A percentile compares a stretch with the other conserved stretches of the same genome.
These are phyloP conservation scores for Sebastes melanostomus DNA, from an alignment of 2,797 vertebrate species.

Conservation along the genomic window DNA sequence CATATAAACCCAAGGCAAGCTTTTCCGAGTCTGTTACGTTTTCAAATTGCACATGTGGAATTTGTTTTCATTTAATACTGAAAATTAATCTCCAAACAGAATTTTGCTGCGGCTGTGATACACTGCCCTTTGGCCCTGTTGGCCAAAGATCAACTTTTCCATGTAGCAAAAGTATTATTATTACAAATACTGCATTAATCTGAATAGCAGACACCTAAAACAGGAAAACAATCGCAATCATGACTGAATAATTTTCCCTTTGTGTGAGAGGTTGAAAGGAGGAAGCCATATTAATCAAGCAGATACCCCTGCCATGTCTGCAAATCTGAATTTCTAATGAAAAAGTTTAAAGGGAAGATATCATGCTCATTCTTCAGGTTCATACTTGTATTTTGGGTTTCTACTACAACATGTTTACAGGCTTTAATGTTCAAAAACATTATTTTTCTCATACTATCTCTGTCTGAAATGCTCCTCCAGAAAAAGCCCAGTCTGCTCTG, in stretches of 20 bases:
- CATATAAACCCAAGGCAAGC: slow-evolving; percentile 13
- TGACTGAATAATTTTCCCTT: slow-evolving; percentile 11
- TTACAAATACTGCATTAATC: not conserved
- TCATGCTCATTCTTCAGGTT: not conserved
- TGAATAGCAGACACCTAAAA: not conserved
- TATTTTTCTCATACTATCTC: not conserved
- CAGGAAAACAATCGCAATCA: not conserved
- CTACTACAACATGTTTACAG: not conserved
- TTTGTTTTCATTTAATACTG: slow-evolving; percentile 28
- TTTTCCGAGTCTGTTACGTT: not conserved
- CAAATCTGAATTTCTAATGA: not conserved
- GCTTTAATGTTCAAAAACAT: not conserved
- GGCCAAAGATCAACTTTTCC: not conserved
- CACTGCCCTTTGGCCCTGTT: not conserved
- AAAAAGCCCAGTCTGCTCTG: not conserved
- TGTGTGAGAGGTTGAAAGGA: slow-evolving; percentile 18
- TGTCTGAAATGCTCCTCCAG: not conserved
- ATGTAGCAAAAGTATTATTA: not conserved
- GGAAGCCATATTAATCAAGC: slow-evolving; percentile 42
- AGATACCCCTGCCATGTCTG: slow-evolving; percentile 33
- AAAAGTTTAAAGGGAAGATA: not conserved
- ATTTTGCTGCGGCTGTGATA: not conserved
- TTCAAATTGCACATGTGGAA: slow-evolving; percentile 20
- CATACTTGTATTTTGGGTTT: not conserved
- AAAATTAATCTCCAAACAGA: slow-evolving; percentile 18